These are phyloP conservation scores for Tenodera sinensis DNA, from an alignment of 2,888 invertebrate genomes.

Conservation along the genomic window DNA sequence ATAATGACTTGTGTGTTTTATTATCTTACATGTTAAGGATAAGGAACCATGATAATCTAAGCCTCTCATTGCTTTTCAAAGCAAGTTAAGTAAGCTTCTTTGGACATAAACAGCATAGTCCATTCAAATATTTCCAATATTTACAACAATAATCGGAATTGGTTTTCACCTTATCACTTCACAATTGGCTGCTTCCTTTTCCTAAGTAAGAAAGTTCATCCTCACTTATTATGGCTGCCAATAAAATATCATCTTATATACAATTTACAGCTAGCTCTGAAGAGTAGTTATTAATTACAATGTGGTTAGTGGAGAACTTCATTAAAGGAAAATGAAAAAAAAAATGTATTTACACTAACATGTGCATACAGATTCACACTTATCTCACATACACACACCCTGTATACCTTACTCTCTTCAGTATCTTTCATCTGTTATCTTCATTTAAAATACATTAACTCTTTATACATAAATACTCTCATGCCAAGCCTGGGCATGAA, in stretches of 20 bases:
- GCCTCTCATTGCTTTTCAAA: slow-evolving; percentile 10
- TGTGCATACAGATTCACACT: neutral
- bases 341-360: neutral
- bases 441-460: neutral
- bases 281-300: neutral
- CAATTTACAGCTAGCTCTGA: slow-evolving; percentile 2
- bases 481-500: neutral
- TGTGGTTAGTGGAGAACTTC: neutral
- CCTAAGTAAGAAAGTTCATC: neutral
- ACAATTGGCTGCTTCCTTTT: neutral
- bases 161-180: neutral
- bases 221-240: neutral
- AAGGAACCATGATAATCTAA: slow-evolving; percentile 11
- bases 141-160: neutral
- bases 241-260: slow-evolving; percentile 21
- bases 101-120: neutral
- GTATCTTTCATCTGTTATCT: neutral
- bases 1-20: neutral
- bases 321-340: neutral
- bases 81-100: slow-evolving; percentile 9
- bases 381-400: neutral
- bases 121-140: neutral
- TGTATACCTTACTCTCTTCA: neutral
- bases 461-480: neutral
- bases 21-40: neutral